Evolutionary conservation across 1,140 invertebrate species (phyloP), one percentile per base, ranked within the genome.

Genomic region (Listronotus bonariensis): DNA sequence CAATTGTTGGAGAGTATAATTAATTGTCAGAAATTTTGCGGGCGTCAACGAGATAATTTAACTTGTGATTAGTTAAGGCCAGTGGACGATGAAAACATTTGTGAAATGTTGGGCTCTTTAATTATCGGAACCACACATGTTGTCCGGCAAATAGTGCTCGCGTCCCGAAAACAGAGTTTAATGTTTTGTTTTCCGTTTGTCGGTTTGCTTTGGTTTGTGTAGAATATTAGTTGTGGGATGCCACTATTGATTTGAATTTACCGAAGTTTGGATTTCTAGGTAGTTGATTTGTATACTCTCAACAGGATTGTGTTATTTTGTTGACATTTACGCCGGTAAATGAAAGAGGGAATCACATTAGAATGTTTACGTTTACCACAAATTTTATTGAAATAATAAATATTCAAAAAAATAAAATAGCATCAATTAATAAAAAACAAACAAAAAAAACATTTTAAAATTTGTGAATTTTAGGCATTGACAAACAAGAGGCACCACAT

Each of bases 31-130:
- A 38, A 54, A 63, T 38, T 42, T 48, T 38, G 52, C 46, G 42
- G 52, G 41, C 42, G 15, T 38, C 43, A 63, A 63, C 42, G n/a
- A 41, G 51, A 54, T 55, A 46, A 63, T 63, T 63, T 40, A 45
- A 54, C 40, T 63, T 48, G 34, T 63, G 60, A 63, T 63, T 63
- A 63, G 60, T 63, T 54, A 0, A 57, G 52, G 41, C 38, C 34
- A 48, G 10, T 38, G 43, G 34, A 15, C 20, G 57, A 60, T 20
- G 57, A 60, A 60, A 60, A 60, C 57, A 60, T 60, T 60, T 60
- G 45, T 34, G 57, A 60, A 60, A 60, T 60, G 45, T 42, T 60
- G 26, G 34, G 48, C 32, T 41, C 57, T 60, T 60, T 60, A 60
- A 60, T 60, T 60, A 60, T 46, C 46, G 57, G 18, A 41, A 60